Conservation (phyloP, 2,113 vertebrate species). For the Cololabis saira region DNA sequence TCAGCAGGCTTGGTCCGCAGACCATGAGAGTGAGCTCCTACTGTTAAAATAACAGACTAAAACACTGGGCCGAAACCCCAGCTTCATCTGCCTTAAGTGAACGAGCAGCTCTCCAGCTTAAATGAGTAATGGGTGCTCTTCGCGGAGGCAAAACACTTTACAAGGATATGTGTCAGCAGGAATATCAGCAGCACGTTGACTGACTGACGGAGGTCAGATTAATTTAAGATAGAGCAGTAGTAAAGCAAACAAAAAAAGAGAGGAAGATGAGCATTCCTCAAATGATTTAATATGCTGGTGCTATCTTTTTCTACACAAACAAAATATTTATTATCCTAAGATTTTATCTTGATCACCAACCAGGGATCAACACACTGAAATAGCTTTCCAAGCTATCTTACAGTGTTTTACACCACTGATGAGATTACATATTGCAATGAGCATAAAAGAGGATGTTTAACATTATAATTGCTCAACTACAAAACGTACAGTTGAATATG, state of each 20-base stretch:
- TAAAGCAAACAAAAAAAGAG: neutral
- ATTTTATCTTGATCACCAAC: no score
- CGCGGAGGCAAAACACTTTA: slow-evolving; percentile 4
- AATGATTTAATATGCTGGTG: neutral
- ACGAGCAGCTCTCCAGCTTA: slow-evolving; percentile 7
- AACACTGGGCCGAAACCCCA: slow-evolving; percentile 5
- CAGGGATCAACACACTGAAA: no score
- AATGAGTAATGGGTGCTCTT: slow-evolving; percentile 18
- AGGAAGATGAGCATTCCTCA: neutral
- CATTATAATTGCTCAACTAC: no score
- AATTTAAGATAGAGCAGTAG: neutral
- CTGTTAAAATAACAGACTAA: slow-evolving; percentile 37
- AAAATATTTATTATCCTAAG: no score
- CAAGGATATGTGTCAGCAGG: slow-evolving; percentile 29
- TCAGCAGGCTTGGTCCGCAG: slow-evolving; percentile 26
- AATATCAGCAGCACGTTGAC: slow-evolving; percentile 6
- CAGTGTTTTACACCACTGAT: no score
- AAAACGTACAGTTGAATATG: no score
- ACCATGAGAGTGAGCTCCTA: slow-evolving; percentile 40
- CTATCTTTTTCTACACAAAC: no score
- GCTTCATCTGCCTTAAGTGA: neutral
- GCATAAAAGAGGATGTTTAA: no score
- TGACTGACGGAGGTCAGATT: slow-evolving; percentile 13
- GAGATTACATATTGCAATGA: no score
- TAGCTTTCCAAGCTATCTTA: no score